Evolutionary conservation across 2,888 invertebrate species (phyloP).

Genomic region (Eupithecia abbreviata): DNA sequence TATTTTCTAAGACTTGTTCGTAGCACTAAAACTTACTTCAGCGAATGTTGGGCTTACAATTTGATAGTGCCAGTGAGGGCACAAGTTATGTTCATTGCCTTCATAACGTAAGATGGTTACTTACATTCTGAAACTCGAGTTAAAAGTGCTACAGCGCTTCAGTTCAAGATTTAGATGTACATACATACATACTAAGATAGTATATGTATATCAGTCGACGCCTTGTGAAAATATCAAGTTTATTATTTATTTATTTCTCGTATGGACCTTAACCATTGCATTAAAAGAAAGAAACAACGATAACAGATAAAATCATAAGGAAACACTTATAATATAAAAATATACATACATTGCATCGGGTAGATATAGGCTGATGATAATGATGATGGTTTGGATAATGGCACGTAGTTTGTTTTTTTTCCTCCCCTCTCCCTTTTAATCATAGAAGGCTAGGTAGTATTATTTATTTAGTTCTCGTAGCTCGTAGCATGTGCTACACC

Average conservation of each 20-base stretch:
- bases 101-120: constrained; percentile 20
- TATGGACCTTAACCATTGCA: background rate
- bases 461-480: background rate
- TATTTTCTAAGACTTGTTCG: background rate
- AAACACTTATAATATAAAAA: background rate
- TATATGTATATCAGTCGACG: too few species aligned
- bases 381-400: background rate
- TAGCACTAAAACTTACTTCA: background rate
- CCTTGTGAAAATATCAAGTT: background rate
- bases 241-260: background rate
- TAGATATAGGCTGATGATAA: background rate
- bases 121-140: constrained; percentile 16
- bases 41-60: background rate
- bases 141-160: constrained; percentile 18
- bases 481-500: constrained; percentile 37
- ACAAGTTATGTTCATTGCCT: constrained; percentile 11
- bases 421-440: background rate
- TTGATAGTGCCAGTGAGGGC: constrained; percentile 6
- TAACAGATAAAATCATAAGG: background rate
- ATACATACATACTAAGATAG: too few species aligned
- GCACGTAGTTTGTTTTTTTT: background rate
- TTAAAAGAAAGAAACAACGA: background rate
- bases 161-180: too few species aligned
- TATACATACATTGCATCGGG: background rate
- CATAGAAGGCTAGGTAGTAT: constrained; percentile 17